A percentile compares a stretch with the other conserved stretches of the same genome.
These are phyloP conservation scores for Sebastes oblongus DNA, from an alignment of 2,797 vertebrate genomes.

Conservation along the genomic window DNA sequence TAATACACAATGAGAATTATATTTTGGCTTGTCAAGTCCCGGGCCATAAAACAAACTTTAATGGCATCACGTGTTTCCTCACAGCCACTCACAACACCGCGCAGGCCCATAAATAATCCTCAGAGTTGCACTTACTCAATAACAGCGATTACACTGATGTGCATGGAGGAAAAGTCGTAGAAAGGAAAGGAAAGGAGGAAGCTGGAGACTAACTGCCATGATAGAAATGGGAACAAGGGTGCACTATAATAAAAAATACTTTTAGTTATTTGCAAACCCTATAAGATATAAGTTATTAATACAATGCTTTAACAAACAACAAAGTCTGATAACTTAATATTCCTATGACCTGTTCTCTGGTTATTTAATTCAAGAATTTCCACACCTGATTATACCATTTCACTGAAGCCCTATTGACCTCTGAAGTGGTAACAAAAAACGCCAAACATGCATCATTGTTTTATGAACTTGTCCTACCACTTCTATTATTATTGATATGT, in stretches of 20 bases:
- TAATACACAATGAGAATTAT: conserved; percentile 99
- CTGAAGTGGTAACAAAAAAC: conserved; percentile 10
- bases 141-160: conserved; percentile 80
- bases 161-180: conserved; percentile 64
- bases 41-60: conserved; percentile 99
- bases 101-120: conserved; percentile 97
- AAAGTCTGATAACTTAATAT: neutral
- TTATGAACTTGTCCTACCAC: too few species aligned
- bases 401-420: neutral
- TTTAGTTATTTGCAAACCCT: neutral
- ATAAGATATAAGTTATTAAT: too few species aligned
- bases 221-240: neutral
- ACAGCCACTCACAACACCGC: conserved; percentile 96
- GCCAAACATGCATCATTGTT: neutral
- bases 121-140: conserved; percentile 93
- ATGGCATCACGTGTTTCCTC: conserved; percentile 99
- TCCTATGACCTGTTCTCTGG: neutral
- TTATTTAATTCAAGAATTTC: neutral
- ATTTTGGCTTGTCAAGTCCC: conserved; percentile 99
- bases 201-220: neutral
- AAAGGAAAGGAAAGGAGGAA: conserved; percentile 35
- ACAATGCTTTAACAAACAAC: neutral
- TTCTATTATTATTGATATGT: too few species aligned
- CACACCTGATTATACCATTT: neutral
- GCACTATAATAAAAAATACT: neutral